Conservation (phyloP, 2,113 vertebrate species). For the Triplophysa tibetana region DNA sequence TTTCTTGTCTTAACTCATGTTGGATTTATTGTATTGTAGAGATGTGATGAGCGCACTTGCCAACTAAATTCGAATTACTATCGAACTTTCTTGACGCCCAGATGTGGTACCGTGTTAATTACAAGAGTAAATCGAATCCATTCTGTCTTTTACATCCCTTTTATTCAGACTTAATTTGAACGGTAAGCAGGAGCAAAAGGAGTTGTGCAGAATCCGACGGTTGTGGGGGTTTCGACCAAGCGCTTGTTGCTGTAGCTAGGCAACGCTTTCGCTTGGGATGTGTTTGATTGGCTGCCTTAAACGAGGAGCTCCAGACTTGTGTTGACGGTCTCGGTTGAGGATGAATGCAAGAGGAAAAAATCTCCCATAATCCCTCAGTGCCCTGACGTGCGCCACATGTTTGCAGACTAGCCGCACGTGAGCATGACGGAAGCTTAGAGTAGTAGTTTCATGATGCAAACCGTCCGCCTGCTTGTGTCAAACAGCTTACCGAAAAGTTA, state of each 20-base stretch:
- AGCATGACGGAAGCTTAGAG: slow-evolving; percentile 26
- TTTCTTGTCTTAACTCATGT: slow-evolving; percentile 2
- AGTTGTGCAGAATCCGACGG: neutral
- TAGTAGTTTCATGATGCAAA: neutral
- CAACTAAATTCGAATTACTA: too few species aligned
- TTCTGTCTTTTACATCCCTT: neutral
- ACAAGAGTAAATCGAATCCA: too few species aligned
- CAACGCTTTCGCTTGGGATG: slow-evolving; percentile 46
- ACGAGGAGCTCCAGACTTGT: slow-evolving; percentile 39
- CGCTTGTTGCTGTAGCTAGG: slow-evolving; percentile 58
- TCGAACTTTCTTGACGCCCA: too few species aligned
- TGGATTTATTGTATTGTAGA: neutral
- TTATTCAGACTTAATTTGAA: neutral
- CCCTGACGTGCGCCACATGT: slow-evolving; percentile 33
- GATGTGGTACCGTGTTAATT: too few species aligned
- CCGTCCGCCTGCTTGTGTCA: neutral
- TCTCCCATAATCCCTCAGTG: slow-evolving; percentile 45
- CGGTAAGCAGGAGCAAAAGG: slow-evolving; percentile 33
- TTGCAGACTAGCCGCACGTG: slow-evolving; percentile 39
- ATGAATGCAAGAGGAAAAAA: slow-evolving; percentile 27
- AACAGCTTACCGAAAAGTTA: neutral
- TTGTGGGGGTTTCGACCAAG: slow-evolving; percentile 48
- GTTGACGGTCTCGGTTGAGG: slow-evolving; percentile 36
- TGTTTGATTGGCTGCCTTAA: slow-evolving; percentile 45
- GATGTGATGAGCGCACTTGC: too few species aligned